phyloP scores from a whole-genome alignment of 2,888 invertebrate genomes.

The Pogonocherus hispidulus region DNA sequence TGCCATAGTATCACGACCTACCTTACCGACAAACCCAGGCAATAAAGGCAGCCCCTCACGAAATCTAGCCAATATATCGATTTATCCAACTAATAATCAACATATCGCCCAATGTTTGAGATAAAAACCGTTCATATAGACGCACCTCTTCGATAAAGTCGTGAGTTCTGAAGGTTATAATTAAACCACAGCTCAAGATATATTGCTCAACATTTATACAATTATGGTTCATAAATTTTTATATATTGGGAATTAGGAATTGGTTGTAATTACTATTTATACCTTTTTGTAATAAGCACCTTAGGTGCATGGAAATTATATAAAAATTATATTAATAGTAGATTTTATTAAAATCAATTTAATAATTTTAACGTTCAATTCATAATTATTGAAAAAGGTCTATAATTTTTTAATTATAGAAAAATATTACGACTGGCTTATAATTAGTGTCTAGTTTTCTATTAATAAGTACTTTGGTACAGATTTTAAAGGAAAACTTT shows the following conservation, averaged over 20 bases:
- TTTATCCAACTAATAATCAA: conserved; percentile 31
- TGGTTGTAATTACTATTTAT: neutral
- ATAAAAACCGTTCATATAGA: neutral
- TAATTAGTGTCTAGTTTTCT: neutral
- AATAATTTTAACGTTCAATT: neutral
- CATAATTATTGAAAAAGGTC: neutral
- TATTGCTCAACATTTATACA: neutral
- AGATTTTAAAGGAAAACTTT: too few species aligned
- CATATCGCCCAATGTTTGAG: conserved; percentile 21
- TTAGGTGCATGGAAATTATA: neutral
- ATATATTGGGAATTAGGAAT: neutral
- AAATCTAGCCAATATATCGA: conserved; percentile 25
- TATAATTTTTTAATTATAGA: neutral
- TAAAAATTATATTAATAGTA: neutral
- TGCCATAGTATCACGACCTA: conserved; percentile 50
- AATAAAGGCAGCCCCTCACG: conserved; percentile 26
- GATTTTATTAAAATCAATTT: neutral
- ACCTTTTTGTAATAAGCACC: neutral
- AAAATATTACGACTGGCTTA: neutral
- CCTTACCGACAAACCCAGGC: conserved; percentile 42
- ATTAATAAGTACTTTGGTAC: neutral
- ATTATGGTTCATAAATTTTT: neutral
- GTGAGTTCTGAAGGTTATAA: conserved; percentile 2
- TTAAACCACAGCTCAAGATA: neutral
- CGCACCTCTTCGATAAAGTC: conserved; percentile 11